These are phyloP conservation scores for Porphyrio hochstetteri DNA, from an alignment of 2,113 vertebrate species.

Conservation along the genomic window DNA sequence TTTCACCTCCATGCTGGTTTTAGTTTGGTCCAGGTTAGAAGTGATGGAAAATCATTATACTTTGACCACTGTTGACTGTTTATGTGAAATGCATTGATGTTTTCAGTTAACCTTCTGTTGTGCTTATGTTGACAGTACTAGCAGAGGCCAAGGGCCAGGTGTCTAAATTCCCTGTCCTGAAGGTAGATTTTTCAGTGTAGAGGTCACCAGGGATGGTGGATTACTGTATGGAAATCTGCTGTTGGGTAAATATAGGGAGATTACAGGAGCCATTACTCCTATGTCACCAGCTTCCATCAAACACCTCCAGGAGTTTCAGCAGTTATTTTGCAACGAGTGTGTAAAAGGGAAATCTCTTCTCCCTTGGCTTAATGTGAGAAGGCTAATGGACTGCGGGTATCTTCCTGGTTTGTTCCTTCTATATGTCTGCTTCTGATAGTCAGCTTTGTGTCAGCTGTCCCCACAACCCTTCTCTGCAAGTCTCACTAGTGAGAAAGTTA, in stretches of 20 bases:
- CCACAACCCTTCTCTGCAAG: neutral
- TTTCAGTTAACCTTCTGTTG: neutral
- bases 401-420: neutral
- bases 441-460: neutral
- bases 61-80: neutral
- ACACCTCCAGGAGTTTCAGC: neutral
- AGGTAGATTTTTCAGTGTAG: neutral
- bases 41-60: neutral
- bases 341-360: neutral
- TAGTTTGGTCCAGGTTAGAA: neutral
- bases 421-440: neutral
- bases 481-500: neutral
- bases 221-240: neutral
- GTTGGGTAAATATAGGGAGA: neutral
- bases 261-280: neutral
- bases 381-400: neutral
- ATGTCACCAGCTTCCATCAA: neutral
- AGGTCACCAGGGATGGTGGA: neutral
- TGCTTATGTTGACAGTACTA: neutral
- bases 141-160: neutral
- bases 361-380: neutral
- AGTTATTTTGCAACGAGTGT: neutral
- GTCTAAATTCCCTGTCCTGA: neutral
- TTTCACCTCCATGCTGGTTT: slow-evolving; percentile 10
- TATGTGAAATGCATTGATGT: neutral